A percentile compares a stretch with the other conserved stretches of the same genome.
Conservation (phyloP, 2,113 vertebrate species). For the Chunga burmeisteri region DNA sequence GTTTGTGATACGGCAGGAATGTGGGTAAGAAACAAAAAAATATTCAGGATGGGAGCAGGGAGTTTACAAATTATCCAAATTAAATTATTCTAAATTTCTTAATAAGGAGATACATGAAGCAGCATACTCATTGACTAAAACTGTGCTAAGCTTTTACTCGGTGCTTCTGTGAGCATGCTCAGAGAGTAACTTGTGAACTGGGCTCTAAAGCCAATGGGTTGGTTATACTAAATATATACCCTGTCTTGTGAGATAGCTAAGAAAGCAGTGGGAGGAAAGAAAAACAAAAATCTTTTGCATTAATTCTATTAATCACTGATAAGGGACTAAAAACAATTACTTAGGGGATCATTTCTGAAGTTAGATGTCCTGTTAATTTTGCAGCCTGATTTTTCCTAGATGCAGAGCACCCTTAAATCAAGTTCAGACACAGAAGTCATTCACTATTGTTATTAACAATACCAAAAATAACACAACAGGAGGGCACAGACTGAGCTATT, state of each 20-base stretch:
- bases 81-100: neutral
- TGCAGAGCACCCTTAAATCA: slow-evolving; percentile 18
- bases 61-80: neutral
- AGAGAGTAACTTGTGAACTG: neutral
- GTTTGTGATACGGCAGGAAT: neutral
- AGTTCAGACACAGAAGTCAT: neutral
- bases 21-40: neutral
- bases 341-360: neutral
- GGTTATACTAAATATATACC: neutral
- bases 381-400: neutral
- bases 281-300: neutral
- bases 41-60: neutral
- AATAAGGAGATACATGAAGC: neutral
- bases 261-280: neutral
- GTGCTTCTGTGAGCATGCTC: neutral
- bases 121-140: neutral
- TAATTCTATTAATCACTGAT: neutral
- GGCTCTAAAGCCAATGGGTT: neutral
- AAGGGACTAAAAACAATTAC: neutral
- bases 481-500: neutral
- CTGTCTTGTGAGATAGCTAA: neutral
- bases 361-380: neutral
- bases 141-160: neutral
- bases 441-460: neutral
- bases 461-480: neutral